Conservation (phyloP, 2,113 vertebrate species). For the Caloenas nicobarica region DNA sequence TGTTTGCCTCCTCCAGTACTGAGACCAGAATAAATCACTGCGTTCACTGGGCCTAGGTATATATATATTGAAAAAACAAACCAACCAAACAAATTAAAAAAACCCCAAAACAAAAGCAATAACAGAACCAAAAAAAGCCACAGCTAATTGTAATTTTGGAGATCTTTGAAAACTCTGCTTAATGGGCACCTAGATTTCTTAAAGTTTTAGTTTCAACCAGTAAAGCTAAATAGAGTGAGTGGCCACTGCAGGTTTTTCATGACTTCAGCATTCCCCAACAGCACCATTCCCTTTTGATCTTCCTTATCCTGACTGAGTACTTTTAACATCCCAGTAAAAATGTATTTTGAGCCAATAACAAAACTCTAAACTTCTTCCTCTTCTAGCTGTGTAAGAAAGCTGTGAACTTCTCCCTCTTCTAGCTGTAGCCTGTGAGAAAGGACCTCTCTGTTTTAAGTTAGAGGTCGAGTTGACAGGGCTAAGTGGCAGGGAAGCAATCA, state of each 20-base stretch:
- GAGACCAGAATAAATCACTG: neutral
- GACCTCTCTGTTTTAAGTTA: neutral
- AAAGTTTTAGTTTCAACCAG: neutral
- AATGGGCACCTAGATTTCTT: neutral
- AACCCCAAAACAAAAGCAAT: no score
- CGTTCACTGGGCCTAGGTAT: neutral
- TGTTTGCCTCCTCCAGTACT: neutral
- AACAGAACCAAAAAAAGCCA: no score
- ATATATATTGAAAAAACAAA: no score
- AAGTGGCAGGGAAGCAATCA: neutral
- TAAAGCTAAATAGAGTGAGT: neutral
- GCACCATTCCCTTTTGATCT: neutral
- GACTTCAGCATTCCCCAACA: neutral
- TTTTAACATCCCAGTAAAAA: neutral
- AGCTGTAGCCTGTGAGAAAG: neutral
- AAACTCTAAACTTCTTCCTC: neutral
- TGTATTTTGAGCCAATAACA: neutral
- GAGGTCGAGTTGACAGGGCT: neutral
- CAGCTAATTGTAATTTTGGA: neutral
- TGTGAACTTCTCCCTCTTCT: neutral
- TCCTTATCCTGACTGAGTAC: neutral
- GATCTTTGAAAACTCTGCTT: neutral
- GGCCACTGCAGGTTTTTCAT: neutral
- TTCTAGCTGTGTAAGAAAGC: neutral
- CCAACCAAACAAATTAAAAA: no score